phyloP scores from a whole-genome alignment of 1,140 invertebrate species.

The Listronotus oregonensis region DNA sequence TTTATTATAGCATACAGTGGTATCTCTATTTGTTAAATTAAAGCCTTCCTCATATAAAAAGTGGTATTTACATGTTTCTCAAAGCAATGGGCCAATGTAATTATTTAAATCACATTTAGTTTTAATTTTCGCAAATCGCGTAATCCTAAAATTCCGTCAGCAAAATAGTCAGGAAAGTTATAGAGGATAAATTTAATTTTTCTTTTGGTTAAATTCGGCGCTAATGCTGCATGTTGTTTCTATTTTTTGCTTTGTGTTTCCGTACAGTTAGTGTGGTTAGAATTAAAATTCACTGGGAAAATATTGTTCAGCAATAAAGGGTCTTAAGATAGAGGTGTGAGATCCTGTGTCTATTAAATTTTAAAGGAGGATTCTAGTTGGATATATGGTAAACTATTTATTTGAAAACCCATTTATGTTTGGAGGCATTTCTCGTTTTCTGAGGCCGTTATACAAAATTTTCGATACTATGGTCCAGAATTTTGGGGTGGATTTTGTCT shows the following conservation, averaged over 20 bases:
- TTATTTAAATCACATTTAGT: slow-evolving; percentile 35
- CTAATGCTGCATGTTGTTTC: slow-evolving; percentile 32
- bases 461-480: not conserved
- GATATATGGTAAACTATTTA: slow-evolving; percentile 39
- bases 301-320: slow-evolving; percentile 34
- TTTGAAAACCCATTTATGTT: slow-evolving; percentile 19
- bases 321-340: slow-evolving; percentile 33
- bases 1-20: not conserved
- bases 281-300: slow-evolving; percentile 25
- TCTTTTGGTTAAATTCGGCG: slow-evolving; percentile 33
- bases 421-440: slow-evolving; percentile 2
- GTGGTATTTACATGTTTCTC: slow-evolving; percentile 23
- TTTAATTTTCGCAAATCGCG: slow-evolving; percentile 32
- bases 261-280: slow-evolving; percentile 23
- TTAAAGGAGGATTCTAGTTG: slow-evolving; percentile 31
- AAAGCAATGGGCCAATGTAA: slow-evolving; percentile 19
- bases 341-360: slow-evolving; percentile 43
- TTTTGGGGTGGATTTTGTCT: not conserved
- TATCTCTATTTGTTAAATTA: slow-evolving; percentile 1
- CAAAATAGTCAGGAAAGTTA: slow-evolving; percentile 42
- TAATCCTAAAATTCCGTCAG: slow-evolving; percentile 40
- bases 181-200: slow-evolving; percentile 29
- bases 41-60: slow-evolving; percentile 21
- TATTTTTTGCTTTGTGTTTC: slow-evolving; percentile 23
- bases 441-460: slow-evolving; percentile 13